Conservation (phyloP, 2,113 vertebrate species). For the Hydropotes inermis region DNA sequence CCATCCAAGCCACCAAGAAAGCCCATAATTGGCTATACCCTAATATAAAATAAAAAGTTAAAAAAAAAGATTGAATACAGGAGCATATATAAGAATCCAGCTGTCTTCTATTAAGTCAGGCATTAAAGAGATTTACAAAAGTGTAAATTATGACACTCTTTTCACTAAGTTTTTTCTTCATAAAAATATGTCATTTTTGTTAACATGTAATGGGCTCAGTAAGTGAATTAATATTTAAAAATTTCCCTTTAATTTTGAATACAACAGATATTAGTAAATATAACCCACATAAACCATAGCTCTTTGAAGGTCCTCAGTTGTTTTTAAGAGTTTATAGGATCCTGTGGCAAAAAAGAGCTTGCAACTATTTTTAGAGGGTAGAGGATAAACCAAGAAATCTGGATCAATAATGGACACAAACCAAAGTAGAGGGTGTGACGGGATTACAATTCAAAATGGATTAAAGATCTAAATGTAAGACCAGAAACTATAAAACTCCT, state of each 20-base stretch:
- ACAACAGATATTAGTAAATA: not conserved
- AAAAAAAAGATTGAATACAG: not conserved
- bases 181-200: conserved; percentile 7
- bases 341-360: not conserved
- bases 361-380: not conserved
- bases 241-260: not conserved
- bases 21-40: not conserved
- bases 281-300: not conserved
- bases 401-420: not conserved
- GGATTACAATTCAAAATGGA: no score
- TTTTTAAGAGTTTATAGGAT: not conserved
- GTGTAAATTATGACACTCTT: conserved; percentile 16
- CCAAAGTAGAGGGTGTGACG: not conserved
- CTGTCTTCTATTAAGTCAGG: conserved; percentile 51
- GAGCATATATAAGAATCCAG: conserved; percentile 43
- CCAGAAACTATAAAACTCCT: no score
- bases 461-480: no score
- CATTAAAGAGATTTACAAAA: conserved; percentile 29
- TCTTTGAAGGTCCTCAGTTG: not conserved
- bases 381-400: not conserved
- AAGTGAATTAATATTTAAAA: not conserved
- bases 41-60: not conserved
- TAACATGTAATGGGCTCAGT: not conserved
- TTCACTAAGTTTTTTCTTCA: not conserved
- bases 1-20: not conserved